Conservation (phyloP, 35 echinoderm and acorn worm genomes). For the Heliocidaris tuberculata region DNA sequence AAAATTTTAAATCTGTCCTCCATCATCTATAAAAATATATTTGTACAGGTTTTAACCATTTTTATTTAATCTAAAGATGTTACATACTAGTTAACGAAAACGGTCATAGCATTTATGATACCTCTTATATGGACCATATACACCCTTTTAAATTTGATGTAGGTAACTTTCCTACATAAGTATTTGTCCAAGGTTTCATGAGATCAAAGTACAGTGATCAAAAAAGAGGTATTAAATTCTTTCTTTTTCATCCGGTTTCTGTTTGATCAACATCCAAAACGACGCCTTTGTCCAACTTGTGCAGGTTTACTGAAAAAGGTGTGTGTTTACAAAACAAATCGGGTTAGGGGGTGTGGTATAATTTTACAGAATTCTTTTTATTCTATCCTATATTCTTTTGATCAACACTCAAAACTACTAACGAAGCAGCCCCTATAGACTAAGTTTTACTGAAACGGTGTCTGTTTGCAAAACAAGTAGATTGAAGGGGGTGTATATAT, state of each 20-base stretch:
- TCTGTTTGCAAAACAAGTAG: neutral
- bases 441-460: neutral
- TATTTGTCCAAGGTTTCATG: neutral
- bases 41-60: too few species aligned
- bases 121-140: neutral
- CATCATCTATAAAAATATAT: too few species aligned
- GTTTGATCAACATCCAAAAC: neutral
- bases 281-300: neutral
- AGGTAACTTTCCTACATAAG: neutral
- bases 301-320: neutral
- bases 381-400: too few species aligned
- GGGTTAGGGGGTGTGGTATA: too few species aligned
- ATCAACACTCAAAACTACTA: too few species aligned
- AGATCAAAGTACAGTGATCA: neutral
- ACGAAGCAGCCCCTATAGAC: too few species aligned
- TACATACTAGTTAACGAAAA: neutral
- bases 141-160: neutral
- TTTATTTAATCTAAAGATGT: neutral
- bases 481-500: neutral
- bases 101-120: too few species aligned
- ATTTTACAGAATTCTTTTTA: too few species aligned
- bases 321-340: too few species aligned
- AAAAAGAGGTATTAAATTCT: neutral
- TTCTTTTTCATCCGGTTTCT: neutral
- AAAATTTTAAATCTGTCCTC: too few species aligned